phyloP scores from a whole-genome alignment of 2,888 invertebrate species.

The Fragum fragum region DNA sequence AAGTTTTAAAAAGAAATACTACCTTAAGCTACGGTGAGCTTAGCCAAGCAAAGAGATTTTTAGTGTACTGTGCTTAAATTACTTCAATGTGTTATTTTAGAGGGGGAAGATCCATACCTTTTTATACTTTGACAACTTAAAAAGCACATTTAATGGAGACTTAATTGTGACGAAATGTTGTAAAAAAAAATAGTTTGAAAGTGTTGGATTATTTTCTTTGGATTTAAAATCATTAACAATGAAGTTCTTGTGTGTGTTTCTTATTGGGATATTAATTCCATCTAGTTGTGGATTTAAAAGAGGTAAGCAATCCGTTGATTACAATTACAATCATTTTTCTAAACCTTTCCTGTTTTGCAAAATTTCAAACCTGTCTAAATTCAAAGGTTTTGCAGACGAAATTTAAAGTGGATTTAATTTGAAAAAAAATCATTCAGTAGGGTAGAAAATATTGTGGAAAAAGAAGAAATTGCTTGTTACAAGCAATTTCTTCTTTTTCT shows the following conservation, averaged over 20 bases:
- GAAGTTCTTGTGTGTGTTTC: constrained; percentile 15
- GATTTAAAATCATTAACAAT: not conserved
- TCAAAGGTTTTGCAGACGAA: too few relatives aligned
- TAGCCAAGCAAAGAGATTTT: not conserved
- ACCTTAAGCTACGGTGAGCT: not conserved
- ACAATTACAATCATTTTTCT: not conserved
- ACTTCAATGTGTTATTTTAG: not conserved
- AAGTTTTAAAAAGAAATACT: not conserved
- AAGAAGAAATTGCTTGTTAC: too few relatives aligned
- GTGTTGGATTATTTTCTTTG: not conserved
- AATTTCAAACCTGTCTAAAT: too few relatives aligned
- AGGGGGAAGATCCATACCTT: not conserved
- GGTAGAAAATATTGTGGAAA: too few relatives aligned
- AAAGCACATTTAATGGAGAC: not conserved
- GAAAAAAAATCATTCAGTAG: too few relatives aligned
- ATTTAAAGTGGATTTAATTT: too few relatives aligned
- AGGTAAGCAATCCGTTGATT: constrained; percentile 27
- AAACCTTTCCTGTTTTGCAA: too few relatives aligned
- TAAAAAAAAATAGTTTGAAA: too few relatives aligned
- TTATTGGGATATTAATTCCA: constrained; percentile 38
- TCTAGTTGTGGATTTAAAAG: constrained; percentile 28
- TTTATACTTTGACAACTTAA: not conserved
- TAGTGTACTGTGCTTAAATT: not conserved
- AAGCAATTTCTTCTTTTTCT: too few relatives aligned
- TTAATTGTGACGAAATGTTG: not conserved